Evolutionary conservation across 2,113 vertebrate genomes (phyloP).

Genomic region (Halcyon senegalensis): DNA sequence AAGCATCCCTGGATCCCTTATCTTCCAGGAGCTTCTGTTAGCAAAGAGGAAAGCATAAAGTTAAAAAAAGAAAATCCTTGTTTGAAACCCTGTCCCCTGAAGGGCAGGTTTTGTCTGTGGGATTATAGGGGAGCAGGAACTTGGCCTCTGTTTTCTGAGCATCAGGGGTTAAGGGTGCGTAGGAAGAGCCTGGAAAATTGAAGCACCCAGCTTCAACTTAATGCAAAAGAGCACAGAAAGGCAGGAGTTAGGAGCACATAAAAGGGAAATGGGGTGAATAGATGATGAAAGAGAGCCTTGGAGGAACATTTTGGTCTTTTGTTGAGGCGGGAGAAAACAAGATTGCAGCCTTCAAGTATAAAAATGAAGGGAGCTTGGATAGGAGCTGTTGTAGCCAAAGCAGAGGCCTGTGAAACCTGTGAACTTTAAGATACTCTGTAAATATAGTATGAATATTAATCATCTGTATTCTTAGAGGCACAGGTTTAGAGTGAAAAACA

Average conservation of each 20-base stretch:
- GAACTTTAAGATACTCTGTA: neutral
- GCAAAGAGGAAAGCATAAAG: neutral
- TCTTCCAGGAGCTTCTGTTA: neutral
- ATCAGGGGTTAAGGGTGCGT: rapidly evolving
- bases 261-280: neutral
- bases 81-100: neutral
- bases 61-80: neutral
- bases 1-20: neutral
- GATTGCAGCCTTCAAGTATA: neutral
- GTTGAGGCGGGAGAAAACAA: neutral
- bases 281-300: neutral
- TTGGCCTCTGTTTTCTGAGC: neutral
- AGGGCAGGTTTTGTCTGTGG: neutral
- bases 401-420: too few relatives aligned
- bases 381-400: neutral
- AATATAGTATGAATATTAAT: neutral
- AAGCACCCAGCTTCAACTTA: neutral
- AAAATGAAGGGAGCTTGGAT: neutral
- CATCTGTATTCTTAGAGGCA: neutral
- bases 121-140: neutral
- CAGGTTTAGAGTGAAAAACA: neutral
- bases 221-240: neutral
- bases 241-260: neutral
- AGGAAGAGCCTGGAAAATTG: neutral
- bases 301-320: neutral